Base-by-base conservation (phyloP, 2,113 vertebrate genomes). In the Ciconia maguari region DNA sequence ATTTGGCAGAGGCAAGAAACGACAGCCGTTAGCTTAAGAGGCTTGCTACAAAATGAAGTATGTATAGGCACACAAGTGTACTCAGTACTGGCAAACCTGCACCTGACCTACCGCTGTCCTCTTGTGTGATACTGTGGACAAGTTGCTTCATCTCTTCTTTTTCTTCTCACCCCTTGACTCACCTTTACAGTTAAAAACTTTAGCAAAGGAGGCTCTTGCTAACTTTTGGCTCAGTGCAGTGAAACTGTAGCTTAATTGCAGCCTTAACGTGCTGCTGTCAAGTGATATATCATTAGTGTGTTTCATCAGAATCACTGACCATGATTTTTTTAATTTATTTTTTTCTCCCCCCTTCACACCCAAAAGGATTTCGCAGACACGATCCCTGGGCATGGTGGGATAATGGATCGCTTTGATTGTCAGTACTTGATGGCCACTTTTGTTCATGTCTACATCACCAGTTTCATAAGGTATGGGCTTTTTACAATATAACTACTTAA, bases 391-490 rank as follows among this genome's bases (percentile, higher is more conserved):
- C 99, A 99, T 3, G 99, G 99, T 0, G 99, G 99, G 41, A 99
- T 99, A 97, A 99, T 99, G 99, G 99, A 99, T 97, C 99, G 99
- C 44, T 99, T 99, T 77, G 99, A 99, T 88, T 99, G 99, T 87
- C 99, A 99, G 98, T 99, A 99, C 96, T 76, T 99, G 97, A 99
- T 99, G 99, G 99, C 99, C 55, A 99, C 99, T 11, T 99, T 99
- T 90, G 99, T 99, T n/a, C 99, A 99, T 9, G 99, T 99, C 81
- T 99, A 99, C 76, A 99, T 99, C 42, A 98, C 98, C 93, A 99
- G 99, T 97, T 99, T 99, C 89, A 98, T 99, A 98, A 99, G 99
- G 99, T 99, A 98, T 24, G 93, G 44, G 34, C 21, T 58, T 85
- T 36, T 68, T 52, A 58, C 48, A 25, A 2, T 46, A 52, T 15